Evolutionary conservation across 2,797 vertebrate species (phyloP).

Genomic region (Tolypeutes matacus): DNA sequence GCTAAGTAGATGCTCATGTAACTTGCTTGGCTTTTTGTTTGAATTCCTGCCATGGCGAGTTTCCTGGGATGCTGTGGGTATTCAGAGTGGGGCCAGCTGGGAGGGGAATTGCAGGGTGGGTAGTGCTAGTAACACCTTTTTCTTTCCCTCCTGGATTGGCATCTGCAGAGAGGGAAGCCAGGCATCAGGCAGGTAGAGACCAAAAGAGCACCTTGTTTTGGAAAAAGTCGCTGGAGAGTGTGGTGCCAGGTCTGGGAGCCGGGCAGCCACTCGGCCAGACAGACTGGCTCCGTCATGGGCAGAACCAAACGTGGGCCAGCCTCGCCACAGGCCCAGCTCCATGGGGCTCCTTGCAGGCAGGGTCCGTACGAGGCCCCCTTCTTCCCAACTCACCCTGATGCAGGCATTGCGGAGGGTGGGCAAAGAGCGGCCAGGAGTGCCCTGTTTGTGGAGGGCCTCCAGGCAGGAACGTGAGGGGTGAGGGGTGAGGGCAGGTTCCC

Average conservation of each 20-base stretch:
- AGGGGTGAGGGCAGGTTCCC: not conserved
- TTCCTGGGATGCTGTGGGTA: not conserved
- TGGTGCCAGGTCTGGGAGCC: not conserved
- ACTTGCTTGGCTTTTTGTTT: too few relatives aligned
- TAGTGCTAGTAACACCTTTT: not conserved
- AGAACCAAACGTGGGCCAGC: not conserved
- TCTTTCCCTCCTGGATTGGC: not conserved
- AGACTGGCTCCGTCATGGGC: not conserved
- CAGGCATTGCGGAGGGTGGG: not conserved
- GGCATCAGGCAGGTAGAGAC: not conserved
- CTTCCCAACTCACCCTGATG: not conserved
- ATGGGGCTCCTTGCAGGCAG: not conserved
- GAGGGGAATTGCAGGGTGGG: not conserved
- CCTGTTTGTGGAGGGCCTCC: not conserved
- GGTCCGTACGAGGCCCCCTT: not conserved
- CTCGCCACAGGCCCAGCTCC: not conserved
- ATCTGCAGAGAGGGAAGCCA: not conserved
- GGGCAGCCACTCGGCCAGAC: fast-evolving
- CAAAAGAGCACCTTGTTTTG: not conserved
- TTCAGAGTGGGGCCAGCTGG: not conserved
- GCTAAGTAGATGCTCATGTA: not conserved
- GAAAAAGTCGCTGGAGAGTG: not conserved
- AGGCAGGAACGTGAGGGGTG: not conserved
- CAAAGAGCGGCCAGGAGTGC: not conserved
- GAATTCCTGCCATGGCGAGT: not conserved